Percentiles rank a stretch among this genome's conserved stretches.
Evolutionary conservation across 2,113 vertebrate genomes (phyloP).

Genomic region (Nettapus auritus): DNA sequence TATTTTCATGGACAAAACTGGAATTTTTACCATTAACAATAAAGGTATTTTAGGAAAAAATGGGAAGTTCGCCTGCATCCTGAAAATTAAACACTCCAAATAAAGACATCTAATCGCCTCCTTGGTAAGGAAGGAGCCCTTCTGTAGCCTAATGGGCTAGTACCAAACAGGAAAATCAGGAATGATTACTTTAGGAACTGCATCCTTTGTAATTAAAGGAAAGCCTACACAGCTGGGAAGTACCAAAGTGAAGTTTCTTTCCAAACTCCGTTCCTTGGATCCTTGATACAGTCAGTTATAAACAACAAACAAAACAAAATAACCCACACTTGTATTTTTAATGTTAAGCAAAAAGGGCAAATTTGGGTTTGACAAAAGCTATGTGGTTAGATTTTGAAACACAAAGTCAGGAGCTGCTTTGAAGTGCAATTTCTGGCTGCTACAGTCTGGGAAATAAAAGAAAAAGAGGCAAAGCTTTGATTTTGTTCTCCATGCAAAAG

Average conservation of each 20-base stretch:
- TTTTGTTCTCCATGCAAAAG: not conserved
- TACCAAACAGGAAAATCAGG: slow-evolving; percentile 65
- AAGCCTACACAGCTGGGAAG: slow-evolving; percentile 23
- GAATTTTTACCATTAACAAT: not conserved
- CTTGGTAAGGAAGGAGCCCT: not conserved
- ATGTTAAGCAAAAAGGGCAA: not conserved
- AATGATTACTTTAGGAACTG: slow-evolving; percentile 23
- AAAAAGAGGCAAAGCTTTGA: not conserved
- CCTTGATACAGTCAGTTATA: not conserved
- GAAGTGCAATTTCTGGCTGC: not conserved
- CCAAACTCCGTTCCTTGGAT: not conserved
- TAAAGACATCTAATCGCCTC: not conserved
- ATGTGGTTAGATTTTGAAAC: not conserved
- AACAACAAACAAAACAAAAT: not conserved
- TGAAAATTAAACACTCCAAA: not conserved
- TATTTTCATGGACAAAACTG: not conserved
- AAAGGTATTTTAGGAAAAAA: not conserved
- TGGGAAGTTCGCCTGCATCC: not conserved
- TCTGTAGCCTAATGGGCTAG: not conserved
- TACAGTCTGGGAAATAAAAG: not conserved
- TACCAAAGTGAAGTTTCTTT: not conserved
- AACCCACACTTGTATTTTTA: not conserved
- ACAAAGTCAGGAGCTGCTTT: not conserved
- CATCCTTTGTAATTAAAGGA: slow-evolving; percentile 48
- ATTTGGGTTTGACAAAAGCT: not conserved